A percentile compares a stretch with the other conserved stretches of the same genome.
These are phyloP conservation scores for Benitochromis conjunctus DNA, from an alignment of 2,113 vertebrate species.

Conservation along the genomic window DNA sequence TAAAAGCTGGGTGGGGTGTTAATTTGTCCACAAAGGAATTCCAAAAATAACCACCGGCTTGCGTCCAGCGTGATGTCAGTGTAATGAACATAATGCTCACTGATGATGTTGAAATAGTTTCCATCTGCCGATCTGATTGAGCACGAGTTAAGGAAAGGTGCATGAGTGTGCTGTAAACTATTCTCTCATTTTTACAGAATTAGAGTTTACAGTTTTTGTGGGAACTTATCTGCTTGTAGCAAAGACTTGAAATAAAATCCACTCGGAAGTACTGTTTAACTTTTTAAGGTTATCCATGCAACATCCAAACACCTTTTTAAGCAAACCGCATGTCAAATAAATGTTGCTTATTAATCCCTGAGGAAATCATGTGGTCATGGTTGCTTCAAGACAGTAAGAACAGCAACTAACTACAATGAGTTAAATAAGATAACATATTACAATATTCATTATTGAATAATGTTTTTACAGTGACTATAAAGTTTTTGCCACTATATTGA, in stretches of 20 bases:
- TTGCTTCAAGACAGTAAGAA: too few species aligned
- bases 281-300: neutral
- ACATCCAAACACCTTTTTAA: neutral
- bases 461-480: neutral
- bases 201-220: neutral
- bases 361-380: too few species aligned
- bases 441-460: neutral
- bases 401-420: too few species aligned
- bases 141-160: conserved; percentile 14
- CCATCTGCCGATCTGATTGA: conserved; percentile 39
- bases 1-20: conserved; percentile 28
- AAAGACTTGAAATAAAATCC: neutral
- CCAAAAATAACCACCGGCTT: conserved; percentile 41
- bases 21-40: conserved; percentile 21
- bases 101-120: conserved; percentile 55
- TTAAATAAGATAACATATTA: too few species aligned
- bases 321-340: too few species aligned
- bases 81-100: conserved; percentile 27
- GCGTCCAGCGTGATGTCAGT: conserved; percentile 39
- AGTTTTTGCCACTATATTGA: neutral
- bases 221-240: neutral
- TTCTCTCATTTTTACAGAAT: neutral
- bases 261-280: neutral
- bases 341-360: too few species aligned
- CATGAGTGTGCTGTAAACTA: neutral